A percentile compares a stretch with the other conserved stretches of the same genome.
Evolutionary conservation across 2,797 vertebrate genomes (phyloP).

Genomic region (Orientallactaga sibirica): DNA sequence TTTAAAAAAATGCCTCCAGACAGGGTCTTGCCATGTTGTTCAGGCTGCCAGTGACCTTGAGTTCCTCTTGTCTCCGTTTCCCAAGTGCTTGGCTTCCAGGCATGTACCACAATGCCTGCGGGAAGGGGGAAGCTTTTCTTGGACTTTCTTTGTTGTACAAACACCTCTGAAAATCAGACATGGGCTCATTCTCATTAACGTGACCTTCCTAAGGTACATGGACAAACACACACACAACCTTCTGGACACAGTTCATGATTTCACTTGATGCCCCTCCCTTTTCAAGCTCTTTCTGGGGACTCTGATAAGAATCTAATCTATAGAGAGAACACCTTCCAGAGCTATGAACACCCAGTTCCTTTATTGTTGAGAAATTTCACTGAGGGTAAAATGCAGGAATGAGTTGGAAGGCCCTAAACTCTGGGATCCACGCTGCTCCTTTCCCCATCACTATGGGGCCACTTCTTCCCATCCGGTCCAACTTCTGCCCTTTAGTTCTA

Average conservation of each 20-base stretch:
- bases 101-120: not conserved
- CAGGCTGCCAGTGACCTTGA: not conserved
- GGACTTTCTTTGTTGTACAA: not conserved
- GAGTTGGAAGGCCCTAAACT: not conserved
- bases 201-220: not conserved
- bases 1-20: not conserved
- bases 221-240: fast-evolving
- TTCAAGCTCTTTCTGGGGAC: not conserved
- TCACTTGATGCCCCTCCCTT: not conserved
- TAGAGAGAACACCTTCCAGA: not conserved
- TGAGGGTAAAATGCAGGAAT: not conserved
- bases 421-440: not conserved
- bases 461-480: not conserved
- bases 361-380: slow-evolving; percentile 42
- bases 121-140: not conserved
- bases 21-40: too few species aligned
- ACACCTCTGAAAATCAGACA: slow-evolving; percentile 26
- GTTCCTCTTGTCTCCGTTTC: not conserved
- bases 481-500: not conserved
- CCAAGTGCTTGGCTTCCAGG: not conserved
- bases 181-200: not conserved
- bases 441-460: not conserved
- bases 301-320: not conserved
- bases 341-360: not conserved
- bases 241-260: not conserved